phyloP scores from a whole-genome alignment of 2,113 vertebrate species.

The Pyrgilauda ruficollis region DNA sequence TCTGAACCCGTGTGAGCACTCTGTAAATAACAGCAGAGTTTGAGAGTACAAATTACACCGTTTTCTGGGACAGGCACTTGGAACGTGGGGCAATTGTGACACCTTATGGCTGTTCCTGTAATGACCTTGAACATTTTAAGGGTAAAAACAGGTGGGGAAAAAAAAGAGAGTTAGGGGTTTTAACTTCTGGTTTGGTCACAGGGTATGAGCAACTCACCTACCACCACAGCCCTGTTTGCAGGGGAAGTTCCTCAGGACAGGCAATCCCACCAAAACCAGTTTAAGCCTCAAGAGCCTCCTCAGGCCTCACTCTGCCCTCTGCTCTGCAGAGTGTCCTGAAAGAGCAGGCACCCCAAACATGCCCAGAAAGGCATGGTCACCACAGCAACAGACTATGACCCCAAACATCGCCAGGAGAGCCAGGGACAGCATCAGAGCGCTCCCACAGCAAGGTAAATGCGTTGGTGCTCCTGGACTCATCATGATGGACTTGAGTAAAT shows the following conservation, averaged over 20 bases:
- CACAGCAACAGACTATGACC: accelerated
- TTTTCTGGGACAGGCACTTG: not conserved
- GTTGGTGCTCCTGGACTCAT: no score
- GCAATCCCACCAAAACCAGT: accelerated
- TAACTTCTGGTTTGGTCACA: no score
- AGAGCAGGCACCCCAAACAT: not conserved
- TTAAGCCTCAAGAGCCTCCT: no score
- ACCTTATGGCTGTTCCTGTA: not conserved
- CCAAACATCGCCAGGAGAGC: accelerated
- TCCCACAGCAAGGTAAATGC: accelerated
- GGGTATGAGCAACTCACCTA: not conserved
- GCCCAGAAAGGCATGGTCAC: accelerated
- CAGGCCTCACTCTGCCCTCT: no score
- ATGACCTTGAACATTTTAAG: not conserved
- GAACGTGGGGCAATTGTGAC: not conserved
- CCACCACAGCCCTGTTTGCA: accelerated
- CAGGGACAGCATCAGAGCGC: not conserved
- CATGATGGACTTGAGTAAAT: accelerated
- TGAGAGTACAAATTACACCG: no score
- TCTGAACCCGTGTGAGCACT: not conserved
- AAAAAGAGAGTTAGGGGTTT: accelerated
- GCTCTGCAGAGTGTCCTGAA: not conserved
- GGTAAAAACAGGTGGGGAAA: accelerated
- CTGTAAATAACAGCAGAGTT: not conserved
- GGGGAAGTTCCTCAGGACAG: accelerated